These are phyloP conservation scores for Heloderma charlesbogerti DNA, from an alignment of 2,113 vertebrate species.

Conservation along the genomic window DNA sequence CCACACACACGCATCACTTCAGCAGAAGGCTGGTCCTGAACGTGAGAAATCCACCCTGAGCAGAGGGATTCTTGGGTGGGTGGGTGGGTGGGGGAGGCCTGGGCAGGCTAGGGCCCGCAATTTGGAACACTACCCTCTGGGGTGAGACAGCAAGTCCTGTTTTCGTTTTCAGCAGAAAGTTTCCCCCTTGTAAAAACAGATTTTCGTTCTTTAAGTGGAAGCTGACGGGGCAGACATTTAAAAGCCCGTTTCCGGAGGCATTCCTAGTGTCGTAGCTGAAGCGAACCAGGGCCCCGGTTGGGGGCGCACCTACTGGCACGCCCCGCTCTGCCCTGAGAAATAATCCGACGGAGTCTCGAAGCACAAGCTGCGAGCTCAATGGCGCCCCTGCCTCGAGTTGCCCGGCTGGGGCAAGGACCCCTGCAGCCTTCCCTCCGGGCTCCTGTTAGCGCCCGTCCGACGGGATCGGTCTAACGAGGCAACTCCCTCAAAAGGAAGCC, in stretches of 20 bases:
- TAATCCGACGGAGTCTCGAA: neutral
- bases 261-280: neutral
- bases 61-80: neutral
- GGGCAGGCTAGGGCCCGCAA: neutral
- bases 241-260: neutral
- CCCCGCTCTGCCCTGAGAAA: no score
- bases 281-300: neutral
- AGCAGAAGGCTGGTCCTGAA: neutral
- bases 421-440: neutral
- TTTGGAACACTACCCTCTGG: neutral
- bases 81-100: no score
- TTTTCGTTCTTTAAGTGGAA: neutral
- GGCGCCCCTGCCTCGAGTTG: neutral
- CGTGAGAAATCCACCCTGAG: neutral
- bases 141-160: neutral
- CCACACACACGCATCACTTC: neutral
- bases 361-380: no score
- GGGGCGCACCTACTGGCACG: no score
- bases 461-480: neutral
- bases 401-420: neutral
- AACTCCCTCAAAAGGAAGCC: neutral
- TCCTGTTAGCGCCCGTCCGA: neutral
- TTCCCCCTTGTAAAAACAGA: neutral
- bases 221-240: neutral
- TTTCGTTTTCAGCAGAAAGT: neutral